Evolutionary conservation across 2,113 vertebrate genomes (phyloP).

Genomic region (Syngnathoides biaculeatus): DNA sequence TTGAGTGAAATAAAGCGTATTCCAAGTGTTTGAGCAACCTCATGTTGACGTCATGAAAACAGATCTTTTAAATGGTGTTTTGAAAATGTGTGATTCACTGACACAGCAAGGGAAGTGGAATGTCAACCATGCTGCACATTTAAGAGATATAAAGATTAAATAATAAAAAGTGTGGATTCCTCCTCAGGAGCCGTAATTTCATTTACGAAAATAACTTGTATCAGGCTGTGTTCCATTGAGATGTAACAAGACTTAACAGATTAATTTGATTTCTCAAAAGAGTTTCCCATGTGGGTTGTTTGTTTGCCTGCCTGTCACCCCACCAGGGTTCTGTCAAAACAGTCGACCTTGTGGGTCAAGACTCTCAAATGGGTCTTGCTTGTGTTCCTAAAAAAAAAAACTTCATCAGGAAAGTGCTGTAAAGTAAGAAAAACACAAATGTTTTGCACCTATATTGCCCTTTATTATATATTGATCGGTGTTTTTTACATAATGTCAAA

Average conservation of each 20-base stretch:
- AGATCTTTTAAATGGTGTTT: background rate
- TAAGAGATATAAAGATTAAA: constrained; percentile 24
- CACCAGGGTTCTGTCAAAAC: constrained; percentile 53
- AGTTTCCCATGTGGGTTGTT: constrained; percentile 38
- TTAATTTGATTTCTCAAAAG: background rate
- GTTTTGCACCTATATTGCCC: background rate
- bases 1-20: constrained; percentile 25
- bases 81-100: background rate
- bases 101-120: constrained; percentile 1
- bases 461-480: background rate
- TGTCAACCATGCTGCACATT: constrained; percentile 24
- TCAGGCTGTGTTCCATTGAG: constrained; percentile 4
- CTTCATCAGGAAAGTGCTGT: background rate
- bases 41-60: background rate
- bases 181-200: constrained; percentile 7
- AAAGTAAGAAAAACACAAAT: background rate
- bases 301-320: constrained; percentile 55
- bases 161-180: constrained; percentile 22
- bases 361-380: constrained; percentile 34
- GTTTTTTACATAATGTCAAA: background rate
- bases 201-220: constrained; percentile 9
- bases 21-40: constrained; percentile 16
- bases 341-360: constrained; percentile 17
- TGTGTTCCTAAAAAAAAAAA: constrained; percentile 10
- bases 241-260: background rate